Conservation (phyloP, 2,888 invertebrate genomes). For the Acrobasis consociella region DNA sequence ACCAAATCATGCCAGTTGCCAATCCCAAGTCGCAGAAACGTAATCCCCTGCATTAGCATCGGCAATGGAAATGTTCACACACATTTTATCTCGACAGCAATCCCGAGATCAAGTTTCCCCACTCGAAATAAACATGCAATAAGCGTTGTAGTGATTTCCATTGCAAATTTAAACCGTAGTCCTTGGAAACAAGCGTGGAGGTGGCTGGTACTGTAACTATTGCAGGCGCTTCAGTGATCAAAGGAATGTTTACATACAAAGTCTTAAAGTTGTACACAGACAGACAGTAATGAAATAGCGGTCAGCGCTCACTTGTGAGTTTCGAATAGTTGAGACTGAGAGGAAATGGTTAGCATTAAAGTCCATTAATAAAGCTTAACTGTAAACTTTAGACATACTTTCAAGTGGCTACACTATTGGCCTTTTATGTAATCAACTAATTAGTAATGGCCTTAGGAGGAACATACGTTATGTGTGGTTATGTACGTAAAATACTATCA, state of each 20-base stretch:
- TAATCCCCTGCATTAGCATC: conserved; percentile 18
- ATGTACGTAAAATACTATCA: no score
- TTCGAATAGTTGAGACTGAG: not conserved
- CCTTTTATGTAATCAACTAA: no score
- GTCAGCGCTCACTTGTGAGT: conserved; percentile 28
- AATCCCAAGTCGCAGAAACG: not conserved
- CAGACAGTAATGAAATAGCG: conserved; percentile 23
- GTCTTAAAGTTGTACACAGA: conserved; percentile 29
- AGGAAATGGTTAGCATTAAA: not conserved
- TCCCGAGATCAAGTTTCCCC: conserved; percentile 43
- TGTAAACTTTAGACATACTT: no score
- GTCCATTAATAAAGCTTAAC: not conserved
- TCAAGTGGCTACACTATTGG: no score
- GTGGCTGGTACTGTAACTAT: conserved; percentile 12
- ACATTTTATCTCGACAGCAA: conserved; percentile 47
- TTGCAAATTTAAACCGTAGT: conserved; percentile 1
- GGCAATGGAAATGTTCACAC: conserved; percentile 35
- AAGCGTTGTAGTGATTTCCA: conserved; percentile 20
- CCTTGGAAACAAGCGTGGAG: not conserved
- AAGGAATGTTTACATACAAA: conserved; percentile 31
- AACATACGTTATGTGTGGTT: no score
- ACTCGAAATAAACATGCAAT: conserved; percentile 27
- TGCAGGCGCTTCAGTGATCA: conserved; percentile 42
- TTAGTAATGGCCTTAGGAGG: no score
- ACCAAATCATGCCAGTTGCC: not conserved